These are phyloP conservation scores for Diogma glabrata DNA, from an alignment of 2,888 invertebrate genomes.

Conservation along the genomic window DNA sequence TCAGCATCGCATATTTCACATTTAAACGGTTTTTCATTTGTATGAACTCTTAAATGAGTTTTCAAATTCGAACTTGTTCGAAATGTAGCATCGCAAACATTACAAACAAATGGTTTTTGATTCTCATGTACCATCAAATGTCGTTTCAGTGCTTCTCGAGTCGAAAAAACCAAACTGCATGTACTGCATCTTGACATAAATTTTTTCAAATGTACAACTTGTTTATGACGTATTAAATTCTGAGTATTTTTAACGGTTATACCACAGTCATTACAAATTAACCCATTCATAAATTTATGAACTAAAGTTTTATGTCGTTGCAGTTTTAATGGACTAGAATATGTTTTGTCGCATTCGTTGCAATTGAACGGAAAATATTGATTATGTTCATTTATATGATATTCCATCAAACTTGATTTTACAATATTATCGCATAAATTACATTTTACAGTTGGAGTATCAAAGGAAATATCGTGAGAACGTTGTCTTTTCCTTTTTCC, in stretches of 20 bases:
- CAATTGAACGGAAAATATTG: neutral
- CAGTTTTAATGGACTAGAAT: neutral
- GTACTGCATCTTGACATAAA: neutral
- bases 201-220: neutral
- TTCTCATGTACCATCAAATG: neutral
- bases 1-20: slow-evolving; percentile 7
- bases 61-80: slow-evolving; percentile 4
- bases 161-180: slow-evolving; percentile 1
- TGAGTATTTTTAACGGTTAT: neutral
- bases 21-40: slow-evolving; percentile 2
- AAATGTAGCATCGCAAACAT: neutral
- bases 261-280: neutral
- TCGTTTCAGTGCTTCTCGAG: neutral
- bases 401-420: neutral
- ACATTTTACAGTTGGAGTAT: too few species aligned
- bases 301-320: neutral
- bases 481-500: too few species aligned
- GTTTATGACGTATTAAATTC: slow-evolving; percentile 2
- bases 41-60: neutral
- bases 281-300: neutral
- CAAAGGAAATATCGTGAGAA: too few species aligned
- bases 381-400: slow-evolving; percentile 3
- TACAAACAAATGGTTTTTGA: neutral
- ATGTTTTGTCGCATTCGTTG: neutral
- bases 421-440: neutral